phyloP scores from a whole-genome alignment of 1,140 invertebrate species.

The Epicauta chinensis region DNA sequence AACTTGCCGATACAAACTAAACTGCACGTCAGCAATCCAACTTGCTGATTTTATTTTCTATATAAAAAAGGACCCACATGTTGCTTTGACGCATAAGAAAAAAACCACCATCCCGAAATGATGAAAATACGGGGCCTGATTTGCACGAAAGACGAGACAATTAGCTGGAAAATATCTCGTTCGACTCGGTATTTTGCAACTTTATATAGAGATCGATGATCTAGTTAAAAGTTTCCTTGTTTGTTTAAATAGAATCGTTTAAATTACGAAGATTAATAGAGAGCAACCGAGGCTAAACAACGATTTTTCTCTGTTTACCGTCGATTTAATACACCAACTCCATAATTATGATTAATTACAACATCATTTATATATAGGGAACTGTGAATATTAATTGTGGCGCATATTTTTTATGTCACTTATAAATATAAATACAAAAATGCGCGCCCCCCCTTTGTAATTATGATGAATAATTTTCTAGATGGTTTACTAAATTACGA shows the following conservation, averaged over 20 bases:
- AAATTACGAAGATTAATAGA: conserved; percentile 13
- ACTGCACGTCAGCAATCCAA: conserved; percentile 20
- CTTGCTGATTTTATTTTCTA: not conserved
- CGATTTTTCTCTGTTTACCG: conserved; percentile 16
- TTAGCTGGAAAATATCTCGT: too few species aligned
- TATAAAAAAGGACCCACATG: too few species aligned
- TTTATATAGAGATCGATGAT: too few species aligned
- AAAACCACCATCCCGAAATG: too few species aligned
- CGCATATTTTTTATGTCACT: conserved; percentile 17
- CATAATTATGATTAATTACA: conserved; percentile 22
- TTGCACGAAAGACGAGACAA: too few species aligned
- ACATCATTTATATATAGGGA: conserved; percentile 14
- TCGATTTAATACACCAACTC: conserved; percentile 17
- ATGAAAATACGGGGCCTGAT: too few species aligned
- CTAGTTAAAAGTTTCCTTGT: too few species aligned
- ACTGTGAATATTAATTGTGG: conserved; percentile 15
- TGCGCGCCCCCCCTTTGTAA: too few species aligned
- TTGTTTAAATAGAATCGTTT: too few species aligned
- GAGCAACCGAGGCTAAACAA: conserved; percentile 3
- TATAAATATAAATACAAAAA: conserved; percentile 18
- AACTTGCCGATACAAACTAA: conserved; percentile 20
- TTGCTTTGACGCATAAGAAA: too few species aligned
- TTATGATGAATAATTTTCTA: conserved; percentile 41
- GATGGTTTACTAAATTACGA: conserved; percentile 75
- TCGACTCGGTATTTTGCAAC: too few species aligned